Evolutionary conservation across 2,797 vertebrate species (phyloP), one percentile per base, ranked within the genome.

Genomic region (Chromobotia macracanthus): DNA sequence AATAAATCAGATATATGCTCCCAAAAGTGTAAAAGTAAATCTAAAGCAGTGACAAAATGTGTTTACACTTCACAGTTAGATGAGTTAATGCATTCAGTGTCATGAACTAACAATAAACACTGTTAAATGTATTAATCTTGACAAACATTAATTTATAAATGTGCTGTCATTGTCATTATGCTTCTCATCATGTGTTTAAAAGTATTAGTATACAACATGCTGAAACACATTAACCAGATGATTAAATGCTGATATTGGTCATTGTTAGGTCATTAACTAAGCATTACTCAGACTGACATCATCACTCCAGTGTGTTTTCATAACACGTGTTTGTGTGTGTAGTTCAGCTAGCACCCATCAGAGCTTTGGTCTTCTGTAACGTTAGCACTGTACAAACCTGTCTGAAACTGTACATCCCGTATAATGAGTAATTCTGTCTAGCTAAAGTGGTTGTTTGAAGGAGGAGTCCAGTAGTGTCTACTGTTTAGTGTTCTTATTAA

Each of bases 401-500:
- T 38, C 60, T 74, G 61, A 58, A 67, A 10, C 53, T 56, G 53
- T 56, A 46, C 69, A 70, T 75, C 50, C 51, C 18, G 60, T 72
- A 61, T n/a, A n/a, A n/a, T n/a, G n/a, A n/a, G n/a, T n/a, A n/a
- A n/a, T n/a, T n/a, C n/a, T n/a, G n/a, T n/a, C n/a, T n/a, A n/a
- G n/a, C n/a, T n/a, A n/a, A n/a, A n/a, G n/a, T n/a, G n/a, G n/a
- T n/a, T n/a, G 51, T 83, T 72, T 83, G 31, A 65, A 66, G 75
- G 28, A 78, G 80, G 72, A 80, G 65, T 76, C 84, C 79, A 83
- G 78, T 53, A 55, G 84, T 89, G 88, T 90, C 81, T 82, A 87
- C 78, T 84, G 83, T 84, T 81, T 77, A 76, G 84, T 90, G 86
- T 87, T 81, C 63, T 44, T 83, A 86, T 83, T 67, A 86, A 75